phyloP scores from a whole-genome alignment of 2,888 invertebrate species.

The Megaustenia siamemsis region DNA sequence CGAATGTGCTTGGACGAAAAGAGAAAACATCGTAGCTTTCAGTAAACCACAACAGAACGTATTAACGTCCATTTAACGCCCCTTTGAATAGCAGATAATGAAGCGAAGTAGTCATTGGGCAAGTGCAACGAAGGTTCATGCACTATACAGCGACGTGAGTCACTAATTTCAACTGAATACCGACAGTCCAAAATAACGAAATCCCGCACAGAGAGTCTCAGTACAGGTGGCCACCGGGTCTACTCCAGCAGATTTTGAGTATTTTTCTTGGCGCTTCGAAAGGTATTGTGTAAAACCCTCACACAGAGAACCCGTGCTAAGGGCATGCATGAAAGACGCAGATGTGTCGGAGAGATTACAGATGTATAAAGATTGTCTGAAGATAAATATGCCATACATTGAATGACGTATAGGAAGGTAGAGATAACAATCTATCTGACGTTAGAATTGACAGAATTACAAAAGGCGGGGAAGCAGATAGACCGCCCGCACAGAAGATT shows the following conservation, averaged over 20 bases:
- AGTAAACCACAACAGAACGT: no score
- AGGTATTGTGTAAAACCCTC: constrained; percentile 13
- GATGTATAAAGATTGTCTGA: background rate
- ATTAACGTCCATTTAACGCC: no score
- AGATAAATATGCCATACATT: constrained; percentile 25
- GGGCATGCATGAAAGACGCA: background rate
- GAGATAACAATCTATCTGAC: background rate
- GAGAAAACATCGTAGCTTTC: no score
- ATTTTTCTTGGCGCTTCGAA: constrained; percentile 3
- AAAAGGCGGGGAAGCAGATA: background rate
- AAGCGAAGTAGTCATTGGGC: no score
- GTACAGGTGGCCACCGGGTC: background rate
- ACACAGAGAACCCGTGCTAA: background rate
- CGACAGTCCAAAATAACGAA: no score
- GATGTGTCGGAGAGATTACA: background rate
- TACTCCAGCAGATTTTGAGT: background rate
- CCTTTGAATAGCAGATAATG: no score
- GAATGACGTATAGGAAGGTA: background rate
- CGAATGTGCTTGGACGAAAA: no score
- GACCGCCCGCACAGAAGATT: background rate
- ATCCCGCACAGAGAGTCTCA: no score
- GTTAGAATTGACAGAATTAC: constrained; percentile 19
- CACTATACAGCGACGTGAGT: no score
- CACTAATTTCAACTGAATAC: no score
- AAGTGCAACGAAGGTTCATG: no score